phyloP scores from a whole-genome alignment of 2,888 invertebrate species.

The Phlogophora meticulosa region DNA sequence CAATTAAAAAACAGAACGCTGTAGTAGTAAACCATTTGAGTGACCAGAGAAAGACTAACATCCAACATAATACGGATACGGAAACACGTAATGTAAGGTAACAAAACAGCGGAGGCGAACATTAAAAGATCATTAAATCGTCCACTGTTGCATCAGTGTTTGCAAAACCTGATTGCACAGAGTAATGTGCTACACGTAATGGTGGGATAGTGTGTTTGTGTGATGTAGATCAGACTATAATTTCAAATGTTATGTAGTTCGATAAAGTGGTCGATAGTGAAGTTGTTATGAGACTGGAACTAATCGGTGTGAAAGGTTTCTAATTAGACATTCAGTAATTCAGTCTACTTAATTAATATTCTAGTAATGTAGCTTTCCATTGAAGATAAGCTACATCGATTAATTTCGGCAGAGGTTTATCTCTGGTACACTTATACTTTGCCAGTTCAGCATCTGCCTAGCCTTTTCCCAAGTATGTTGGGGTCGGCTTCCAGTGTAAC shows the following conservation, averaged over 20 bases:
- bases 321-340: not conserved
- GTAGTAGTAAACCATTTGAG: not conserved
- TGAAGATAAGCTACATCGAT: no score
- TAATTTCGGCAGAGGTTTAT: no score
- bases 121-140: constrained; percentile 55
- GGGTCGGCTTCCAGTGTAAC: no score
- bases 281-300: constrained; percentile 17
- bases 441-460: no score
- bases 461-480: no score
- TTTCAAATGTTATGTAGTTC: constrained; percentile 15
- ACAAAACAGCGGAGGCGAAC: constrained; percentile 28
- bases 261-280: constrained; percentile 2
- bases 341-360: not conserved
- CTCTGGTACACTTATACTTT: no score
- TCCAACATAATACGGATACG: constrained; percentile 38
- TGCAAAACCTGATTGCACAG: constrained; percentile 33
- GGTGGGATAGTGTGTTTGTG: not conserved
- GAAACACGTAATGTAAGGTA: constrained; percentile 39
- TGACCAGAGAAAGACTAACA: constrained; percentile 2
- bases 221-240: constrained; percentile 19
- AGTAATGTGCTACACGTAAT: constrained; percentile 38
- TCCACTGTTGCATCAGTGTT: constrained; percentile 46
- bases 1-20: not conserved
- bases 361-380: no score
- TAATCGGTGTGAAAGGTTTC: not conserved